A percentile compares a stretch with the other conserved stretches of the same genome.
Conservation (phyloP, 2,113 vertebrate genomes). For the Physeter macrocephalus region DNA sequence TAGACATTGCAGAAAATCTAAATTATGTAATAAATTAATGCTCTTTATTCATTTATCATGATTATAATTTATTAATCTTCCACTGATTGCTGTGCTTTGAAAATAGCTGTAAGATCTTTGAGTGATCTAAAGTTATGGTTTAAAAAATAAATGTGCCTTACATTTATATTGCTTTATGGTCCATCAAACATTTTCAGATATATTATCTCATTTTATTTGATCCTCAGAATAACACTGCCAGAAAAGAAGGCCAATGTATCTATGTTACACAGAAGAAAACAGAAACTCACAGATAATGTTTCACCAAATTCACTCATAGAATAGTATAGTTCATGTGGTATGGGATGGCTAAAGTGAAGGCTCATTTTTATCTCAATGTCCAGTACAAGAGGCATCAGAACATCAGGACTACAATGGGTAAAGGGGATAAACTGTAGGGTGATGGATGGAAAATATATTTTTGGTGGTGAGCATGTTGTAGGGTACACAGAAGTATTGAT, state of each 20-base stretch:
- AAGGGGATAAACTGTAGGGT: background rate
- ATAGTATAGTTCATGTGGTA: no score
- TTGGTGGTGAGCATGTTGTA: background rate
- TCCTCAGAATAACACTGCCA: background rate
- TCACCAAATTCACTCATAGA: background rate
- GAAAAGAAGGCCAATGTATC: background rate
- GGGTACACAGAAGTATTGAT: background rate
- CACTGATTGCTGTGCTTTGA: background rate
- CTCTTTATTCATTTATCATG: background rate
- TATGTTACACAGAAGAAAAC: background rate
- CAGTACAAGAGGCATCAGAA: background rate
- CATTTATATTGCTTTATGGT: background rate
- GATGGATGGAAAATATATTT: background rate
- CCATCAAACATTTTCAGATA: conserved; percentile 12
- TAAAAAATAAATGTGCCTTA: background rate
- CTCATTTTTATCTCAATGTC: background rate
- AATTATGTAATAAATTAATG: background rate
- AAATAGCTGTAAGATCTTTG: background rate
- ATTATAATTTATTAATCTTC: background rate
- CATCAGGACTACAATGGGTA: background rate
- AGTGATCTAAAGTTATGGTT: background rate
- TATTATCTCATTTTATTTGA: background rate
- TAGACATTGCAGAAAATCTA: background rate
- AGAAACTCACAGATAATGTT: background rate
- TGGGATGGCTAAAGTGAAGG: background rate